These are phyloP conservation scores for Ditula angustiorana DNA, from an alignment of 2,888 invertebrate species.

Conservation along the genomic window DNA sequence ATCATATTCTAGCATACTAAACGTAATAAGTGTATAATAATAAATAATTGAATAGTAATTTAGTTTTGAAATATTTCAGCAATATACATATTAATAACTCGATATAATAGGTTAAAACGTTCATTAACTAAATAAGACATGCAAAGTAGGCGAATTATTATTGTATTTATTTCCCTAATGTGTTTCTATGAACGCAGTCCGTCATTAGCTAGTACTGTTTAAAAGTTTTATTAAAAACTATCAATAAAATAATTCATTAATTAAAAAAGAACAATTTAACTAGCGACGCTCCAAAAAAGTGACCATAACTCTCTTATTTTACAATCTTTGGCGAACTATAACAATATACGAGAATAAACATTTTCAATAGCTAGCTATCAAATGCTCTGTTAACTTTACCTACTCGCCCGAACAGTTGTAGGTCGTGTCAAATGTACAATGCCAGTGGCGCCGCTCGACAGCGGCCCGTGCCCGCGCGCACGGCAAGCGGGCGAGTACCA, in stretches of 20 bases:
- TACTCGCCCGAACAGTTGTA: constrained; percentile 39
- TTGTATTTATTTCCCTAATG: constrained; percentile 77
- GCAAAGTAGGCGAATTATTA: constrained; percentile 82
- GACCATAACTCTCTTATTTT: constrained; percentile 74
- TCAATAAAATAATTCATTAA: constrained; percentile 52
- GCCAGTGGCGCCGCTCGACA: neutral
- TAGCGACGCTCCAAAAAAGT: constrained; percentile 73
- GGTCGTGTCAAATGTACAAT: constrained; percentile 16
- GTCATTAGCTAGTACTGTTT: constrained; percentile 56
- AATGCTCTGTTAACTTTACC: constrained; percentile 55
- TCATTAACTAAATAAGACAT: constrained; percentile 71
- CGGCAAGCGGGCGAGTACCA: too few species aligned
- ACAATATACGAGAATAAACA: constrained; percentile 77
- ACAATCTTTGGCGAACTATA: constrained; percentile 82
- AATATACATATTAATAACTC: constrained; percentile 80
- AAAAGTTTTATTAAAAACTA: constrained; percentile 40
- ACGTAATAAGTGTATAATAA: constrained; percentile 86
- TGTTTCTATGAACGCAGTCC: constrained; percentile 65
- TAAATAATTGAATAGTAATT: constrained; percentile 86
- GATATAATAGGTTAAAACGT: constrained; percentile 75
- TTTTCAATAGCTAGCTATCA: constrained; percentile 67
- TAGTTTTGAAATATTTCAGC: constrained; percentile 84
- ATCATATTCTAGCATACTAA: constrained; percentile 87
- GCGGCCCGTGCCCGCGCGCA: neutral
- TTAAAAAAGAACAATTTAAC: constrained; percentile 64